Evolutionary conservation across 2,113 vertebrate genomes (phyloP).

Genomic region (Isichthys henryi): DNA sequence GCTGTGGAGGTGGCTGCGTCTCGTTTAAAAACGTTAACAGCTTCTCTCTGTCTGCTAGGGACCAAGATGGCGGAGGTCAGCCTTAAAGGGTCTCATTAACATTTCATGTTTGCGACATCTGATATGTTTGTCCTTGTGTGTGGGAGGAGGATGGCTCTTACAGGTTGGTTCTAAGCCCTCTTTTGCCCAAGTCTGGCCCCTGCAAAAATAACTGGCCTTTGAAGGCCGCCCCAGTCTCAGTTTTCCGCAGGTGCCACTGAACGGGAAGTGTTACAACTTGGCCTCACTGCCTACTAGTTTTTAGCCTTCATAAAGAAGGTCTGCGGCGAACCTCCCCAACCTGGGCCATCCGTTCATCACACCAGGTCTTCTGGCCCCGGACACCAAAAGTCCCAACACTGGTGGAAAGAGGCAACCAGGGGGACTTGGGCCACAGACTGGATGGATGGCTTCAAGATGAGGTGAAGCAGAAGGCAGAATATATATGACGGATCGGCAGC

Average conservation of each 20-base stretch:
- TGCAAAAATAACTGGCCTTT: not conserved
- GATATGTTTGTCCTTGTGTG: not conserved
- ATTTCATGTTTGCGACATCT: not conserved
- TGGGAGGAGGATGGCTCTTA: not conserved
- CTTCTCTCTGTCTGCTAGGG: not conserved
- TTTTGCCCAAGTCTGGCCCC: not conserved
- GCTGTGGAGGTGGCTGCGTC: not conserved
- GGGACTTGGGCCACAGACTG: not conserved
- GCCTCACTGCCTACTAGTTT: not conserved
- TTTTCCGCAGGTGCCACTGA: not conserved
- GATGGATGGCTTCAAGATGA: not conserved
- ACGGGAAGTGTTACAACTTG: not conserved
- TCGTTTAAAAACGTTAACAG: not conserved
- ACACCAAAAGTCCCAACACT: not conserved
- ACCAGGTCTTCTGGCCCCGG: not conserved
- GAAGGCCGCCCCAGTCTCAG: not conserved
- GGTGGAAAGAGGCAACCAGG: not conserved
- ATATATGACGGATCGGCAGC: not conserved
- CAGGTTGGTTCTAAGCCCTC: not conserved
- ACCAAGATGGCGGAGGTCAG: not conserved
- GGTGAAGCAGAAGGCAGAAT: not conserved
- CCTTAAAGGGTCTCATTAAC: not conserved
- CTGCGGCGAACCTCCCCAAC: not conserved
- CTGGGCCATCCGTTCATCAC: not conserved
- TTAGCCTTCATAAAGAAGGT: not conserved